These are phyloP conservation scores for Spizaetus ornatus DNA, from an alignment of 2,113 vertebrate species.

Conservation along the genomic window DNA sequence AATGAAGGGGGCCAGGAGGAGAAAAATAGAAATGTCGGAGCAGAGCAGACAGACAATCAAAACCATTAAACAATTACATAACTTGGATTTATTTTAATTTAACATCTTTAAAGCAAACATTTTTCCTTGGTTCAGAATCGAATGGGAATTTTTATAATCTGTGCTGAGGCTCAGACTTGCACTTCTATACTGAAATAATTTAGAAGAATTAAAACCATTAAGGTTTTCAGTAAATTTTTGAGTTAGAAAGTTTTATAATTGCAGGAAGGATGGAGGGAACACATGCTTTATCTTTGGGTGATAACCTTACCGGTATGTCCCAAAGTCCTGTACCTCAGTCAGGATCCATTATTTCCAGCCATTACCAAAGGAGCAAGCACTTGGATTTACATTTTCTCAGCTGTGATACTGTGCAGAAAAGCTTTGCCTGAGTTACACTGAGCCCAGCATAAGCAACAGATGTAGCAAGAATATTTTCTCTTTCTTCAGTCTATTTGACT, in stretches of 20 bases:
- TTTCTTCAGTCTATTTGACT: neutral
- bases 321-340: neutral
- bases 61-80: neutral
- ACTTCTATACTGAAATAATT: neutral
- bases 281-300: neutral
- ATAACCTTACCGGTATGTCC: accelerated
- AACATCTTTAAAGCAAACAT: neutral
- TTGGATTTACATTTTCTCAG: neutral
- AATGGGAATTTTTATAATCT: neutral
- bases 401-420: neutral
- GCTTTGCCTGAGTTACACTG: neutral
- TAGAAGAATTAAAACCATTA: neutral
- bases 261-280: neutral
- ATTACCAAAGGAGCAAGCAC: neutral
- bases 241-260: neutral
- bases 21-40: conserved; percentile 6
- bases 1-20: neutral
- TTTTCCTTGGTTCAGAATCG: neutral
- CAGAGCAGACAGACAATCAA: neutral
- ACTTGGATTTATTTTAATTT: neutral
- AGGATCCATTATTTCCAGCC: neutral
- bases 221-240: neutral
- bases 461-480: neutral
- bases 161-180: neutral
- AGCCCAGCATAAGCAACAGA: neutral